These are phyloP conservation scores for Chrysopilus asiliformis DNA, from an alignment of 2,888 invertebrate species.

Conservation along the genomic window DNA sequence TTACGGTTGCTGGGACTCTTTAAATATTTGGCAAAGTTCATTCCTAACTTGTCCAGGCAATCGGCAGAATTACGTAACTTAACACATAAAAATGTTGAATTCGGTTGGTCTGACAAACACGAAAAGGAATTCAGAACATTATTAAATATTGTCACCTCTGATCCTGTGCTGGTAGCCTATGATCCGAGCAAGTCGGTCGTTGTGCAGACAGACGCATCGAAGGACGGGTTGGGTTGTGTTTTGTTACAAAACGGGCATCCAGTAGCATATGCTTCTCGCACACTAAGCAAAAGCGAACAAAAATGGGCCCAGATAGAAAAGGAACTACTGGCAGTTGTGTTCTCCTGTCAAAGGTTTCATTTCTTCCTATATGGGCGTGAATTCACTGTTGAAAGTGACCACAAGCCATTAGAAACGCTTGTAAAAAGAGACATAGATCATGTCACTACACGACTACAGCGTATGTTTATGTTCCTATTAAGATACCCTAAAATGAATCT, in stretches of 20 bases:
- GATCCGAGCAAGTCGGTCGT: slow-evolving; percentile 17
- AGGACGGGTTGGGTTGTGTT: too few relatives aligned
- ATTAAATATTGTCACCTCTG: slow-evolving; percentile 1
- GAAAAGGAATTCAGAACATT: too few relatives aligned
- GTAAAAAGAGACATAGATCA: slow-evolving; percentile 9
- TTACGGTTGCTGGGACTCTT: slow-evolving; percentile 13
- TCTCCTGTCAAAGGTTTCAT: slow-evolving; percentile 5
- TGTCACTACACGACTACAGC: slow-evolving; percentile 7
- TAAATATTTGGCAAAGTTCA: slow-evolving; percentile 17
- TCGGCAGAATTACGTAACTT: slow-evolving; percentile 11
- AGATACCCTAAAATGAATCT: slow-evolving; percentile 9
- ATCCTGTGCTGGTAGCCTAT: slow-evolving; percentile 8
- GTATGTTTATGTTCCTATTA: slow-evolving; percentile 7
- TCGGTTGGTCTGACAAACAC: slow-evolving; percentile 12
- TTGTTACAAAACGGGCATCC: slow-evolving; percentile 24
- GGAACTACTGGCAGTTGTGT: slow-evolving; percentile 5
- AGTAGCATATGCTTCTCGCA: slow-evolving; percentile 8
- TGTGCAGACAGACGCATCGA: too few relatives aligned
- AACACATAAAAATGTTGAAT: slow-evolving; percentile 11
- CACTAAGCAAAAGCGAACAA: too few relatives aligned
- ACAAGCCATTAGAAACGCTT: slow-evolving; percentile 20
- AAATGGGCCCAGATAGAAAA: slow-evolving; percentile 10
- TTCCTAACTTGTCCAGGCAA: slow-evolving; percentile 14
- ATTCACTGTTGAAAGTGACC: slow-evolving; percentile 24
- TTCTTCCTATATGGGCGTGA: slow-evolving; percentile 13